Evolutionary conservation across 2,888 invertebrate species (phyloP).

Genomic region (Eupithecia pulchellata): DNA sequence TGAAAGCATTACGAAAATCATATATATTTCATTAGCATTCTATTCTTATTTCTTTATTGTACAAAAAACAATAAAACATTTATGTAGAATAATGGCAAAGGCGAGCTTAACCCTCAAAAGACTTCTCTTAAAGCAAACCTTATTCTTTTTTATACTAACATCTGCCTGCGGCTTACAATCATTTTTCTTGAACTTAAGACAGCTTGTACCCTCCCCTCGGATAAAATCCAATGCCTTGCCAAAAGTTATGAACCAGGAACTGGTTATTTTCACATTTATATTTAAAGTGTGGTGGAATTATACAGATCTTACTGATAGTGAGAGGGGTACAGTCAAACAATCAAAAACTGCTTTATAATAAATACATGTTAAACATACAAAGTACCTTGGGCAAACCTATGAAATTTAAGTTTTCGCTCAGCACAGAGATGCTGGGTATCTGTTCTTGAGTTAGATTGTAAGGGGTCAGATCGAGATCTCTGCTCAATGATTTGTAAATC

Average conservation of each 20-base stretch:
- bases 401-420: slow-evolving; percentile 28
- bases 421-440: slow-evolving; percentile 16
- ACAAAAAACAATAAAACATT: no score
- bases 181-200: background rate
- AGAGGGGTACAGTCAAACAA: background rate
- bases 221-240: background rate
- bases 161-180: background rate
- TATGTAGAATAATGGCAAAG: no score
- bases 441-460: slow-evolving; percentile 14
- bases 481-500: slow-evolving; percentile 12
- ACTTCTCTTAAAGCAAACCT: no score
- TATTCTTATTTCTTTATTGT: no score
- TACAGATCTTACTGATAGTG: background rate
- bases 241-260: no score
- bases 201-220: background rate
- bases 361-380: background rate
- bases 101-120: no score
- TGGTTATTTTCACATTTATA: background rate
- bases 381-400: slow-evolving; percentile 34
- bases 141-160: background rate
- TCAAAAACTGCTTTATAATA: background rate
- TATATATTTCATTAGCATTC: no score
- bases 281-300: background rate
- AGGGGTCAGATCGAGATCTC: slow-evolving; percentile 18
- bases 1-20: slow-evolving; percentile 51